Evolutionary conservation across 2,113 vertebrate genomes (phyloP).

Genomic region (Ifrita kowaldi): DNA sequence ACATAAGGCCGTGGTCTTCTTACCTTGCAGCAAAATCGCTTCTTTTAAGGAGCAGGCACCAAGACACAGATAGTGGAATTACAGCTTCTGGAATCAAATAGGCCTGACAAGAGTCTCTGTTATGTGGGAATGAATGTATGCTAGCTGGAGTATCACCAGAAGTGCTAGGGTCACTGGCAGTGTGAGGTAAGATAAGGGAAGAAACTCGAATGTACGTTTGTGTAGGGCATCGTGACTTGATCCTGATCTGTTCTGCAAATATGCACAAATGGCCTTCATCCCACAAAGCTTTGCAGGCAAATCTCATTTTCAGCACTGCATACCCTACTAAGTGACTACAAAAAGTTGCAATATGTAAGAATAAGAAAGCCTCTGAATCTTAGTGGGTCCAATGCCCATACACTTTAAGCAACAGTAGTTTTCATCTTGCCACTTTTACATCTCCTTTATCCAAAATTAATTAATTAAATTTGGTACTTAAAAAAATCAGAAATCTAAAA

Average conservation of each 20-base stretch:
- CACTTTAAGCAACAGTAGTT: not conserved
- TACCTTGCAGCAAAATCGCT: not conserved
- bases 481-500: not conserved
- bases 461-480: not conserved
- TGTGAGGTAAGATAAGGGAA: not conserved
- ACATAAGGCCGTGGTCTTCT: not conserved
- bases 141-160: not conserved
- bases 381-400: not conserved
- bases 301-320: not conserved
- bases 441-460: not conserved
- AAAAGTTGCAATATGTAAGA: not conserved
- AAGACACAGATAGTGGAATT: not conserved
- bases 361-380: not conserved
- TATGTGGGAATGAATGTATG: accelerated
- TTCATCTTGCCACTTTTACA: not conserved
- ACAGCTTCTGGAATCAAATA: not conserved
- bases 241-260: not conserved
- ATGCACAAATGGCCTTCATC: not conserved
- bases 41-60: not conserved
- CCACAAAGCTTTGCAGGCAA: not conserved
- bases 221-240: not conserved
- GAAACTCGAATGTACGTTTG: accelerated
- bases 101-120: not conserved
- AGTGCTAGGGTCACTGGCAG: not conserved
- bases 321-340: not conserved